Percentiles rank a stretch among this genome's conserved stretches.
phyloP scores from a whole-genome alignment of 2,113 vertebrate species.

The Burhinus bistriatus region DNA sequence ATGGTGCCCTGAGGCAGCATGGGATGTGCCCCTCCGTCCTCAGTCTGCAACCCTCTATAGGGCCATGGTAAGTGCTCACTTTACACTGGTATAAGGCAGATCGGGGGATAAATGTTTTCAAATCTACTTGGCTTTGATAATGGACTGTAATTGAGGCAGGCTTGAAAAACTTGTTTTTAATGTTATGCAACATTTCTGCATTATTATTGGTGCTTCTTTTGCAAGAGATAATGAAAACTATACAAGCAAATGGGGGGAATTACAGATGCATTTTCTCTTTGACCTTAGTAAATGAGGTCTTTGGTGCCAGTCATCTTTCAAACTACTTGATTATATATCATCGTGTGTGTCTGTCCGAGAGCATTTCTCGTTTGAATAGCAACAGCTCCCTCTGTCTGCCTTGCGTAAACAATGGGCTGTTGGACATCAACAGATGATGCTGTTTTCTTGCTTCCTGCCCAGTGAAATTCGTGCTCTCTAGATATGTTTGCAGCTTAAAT shows the following conservation, averaged over 20 bases:
- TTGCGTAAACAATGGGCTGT: neutral
- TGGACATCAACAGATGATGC: neutral
- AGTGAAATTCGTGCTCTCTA: neutral
- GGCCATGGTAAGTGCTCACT: neutral
- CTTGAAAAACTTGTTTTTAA: conserved; percentile 6
- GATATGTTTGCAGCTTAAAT: neutral
- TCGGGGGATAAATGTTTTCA: neutral
- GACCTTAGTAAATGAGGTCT: conserved; percentile 46
- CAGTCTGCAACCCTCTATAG: neutral
- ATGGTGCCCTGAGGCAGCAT: rapidly evolving
- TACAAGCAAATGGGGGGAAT: neutral
- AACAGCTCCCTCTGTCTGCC: conserved; percentile 50
- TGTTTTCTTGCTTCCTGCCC: neutral
- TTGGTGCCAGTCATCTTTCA: conserved; percentile 13
- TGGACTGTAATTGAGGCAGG: neutral
- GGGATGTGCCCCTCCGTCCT: rapidly evolving
- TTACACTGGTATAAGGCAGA: neutral
- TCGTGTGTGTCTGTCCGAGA: neutral
- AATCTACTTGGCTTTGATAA: neutral
- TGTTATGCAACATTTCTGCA: neutral
- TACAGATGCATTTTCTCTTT: conserved; percentile 5
- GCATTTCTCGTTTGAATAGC: neutral
- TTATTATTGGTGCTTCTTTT: neutral
- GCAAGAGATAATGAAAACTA: neutral
- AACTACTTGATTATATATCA: neutral